Base-by-base conservation (phyloP, 2,797 vertebrate genomes). In the Brachyalestes nurse region DNA sequence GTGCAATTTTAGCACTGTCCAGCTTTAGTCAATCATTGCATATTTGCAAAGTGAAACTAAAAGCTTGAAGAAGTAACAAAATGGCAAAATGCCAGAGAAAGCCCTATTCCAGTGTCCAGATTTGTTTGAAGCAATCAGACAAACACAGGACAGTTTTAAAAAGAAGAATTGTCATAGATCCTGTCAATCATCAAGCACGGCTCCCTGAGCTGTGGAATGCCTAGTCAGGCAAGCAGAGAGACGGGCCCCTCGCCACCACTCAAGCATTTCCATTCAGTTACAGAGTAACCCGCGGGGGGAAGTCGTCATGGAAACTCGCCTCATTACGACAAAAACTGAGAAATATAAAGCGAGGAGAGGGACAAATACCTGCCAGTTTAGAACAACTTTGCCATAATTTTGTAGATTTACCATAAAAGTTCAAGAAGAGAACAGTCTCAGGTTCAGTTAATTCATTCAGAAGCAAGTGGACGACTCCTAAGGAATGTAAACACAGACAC, bases 231-330 rank as follows among this genome's bases (percentile, higher is more conserved):
- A 72, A 83, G 25, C 73, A 62, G 72, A 81, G 80, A 65, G 80
- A 85, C 40, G 28, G 61, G 64, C 77, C 81, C 60, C 74, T 69
- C 61, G 64, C 71, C 34, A 42, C 61, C 79, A 77, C 85, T 91
- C 90, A 92, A 93, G 91, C 94, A 92, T 94, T 91, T 91, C 92
- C 86, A 91, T 88, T 71, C 78, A 91, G 92, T 93, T 91, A 92
- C 83, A 92, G 81, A 89, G 84, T 91, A 92, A 94, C 90, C 92
- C 91, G 86, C 84, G 77, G 93, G 34, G 91, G 91, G 91, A 81
- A 72, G 93, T 94, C 93, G 72, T 90, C 89, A 95, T 92, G 88
- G 94, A 91, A 94, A 95, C 93, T 53, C 12, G 77, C 85, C 89
- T 93, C 88, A 89, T 92, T 92, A 85, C 80, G 85, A 88, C 86